Evolutionary conservation across 2,113 vertebrate species (phyloP).

Genomic region (Lampris megalopsis): DNA sequence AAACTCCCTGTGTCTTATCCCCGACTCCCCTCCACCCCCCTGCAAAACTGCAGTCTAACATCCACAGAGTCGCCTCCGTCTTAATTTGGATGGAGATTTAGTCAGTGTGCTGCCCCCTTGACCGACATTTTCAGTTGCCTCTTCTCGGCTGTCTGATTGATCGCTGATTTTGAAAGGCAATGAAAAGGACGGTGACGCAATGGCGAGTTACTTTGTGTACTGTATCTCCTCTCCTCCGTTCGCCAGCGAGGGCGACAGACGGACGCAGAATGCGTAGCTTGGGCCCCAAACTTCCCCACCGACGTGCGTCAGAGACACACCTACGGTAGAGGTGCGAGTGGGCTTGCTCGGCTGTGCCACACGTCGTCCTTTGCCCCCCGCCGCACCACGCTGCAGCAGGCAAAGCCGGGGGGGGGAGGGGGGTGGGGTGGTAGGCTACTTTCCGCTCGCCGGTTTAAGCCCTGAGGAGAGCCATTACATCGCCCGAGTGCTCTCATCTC

Average conservation of each 20-base stretch:
- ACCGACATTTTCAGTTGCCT: not conserved
- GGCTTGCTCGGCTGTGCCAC: slow-evolving; percentile 45
- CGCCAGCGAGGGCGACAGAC: not conserved
- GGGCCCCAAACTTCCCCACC: slow-evolving; percentile 40
- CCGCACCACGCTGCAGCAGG: slow-evolving; percentile 54
- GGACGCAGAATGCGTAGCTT: slow-evolving; percentile 29
- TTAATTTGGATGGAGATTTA: not conserved
- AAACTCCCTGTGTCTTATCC: slow-evolving; percentile 5
- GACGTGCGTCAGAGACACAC: slow-evolving; percentile 58
- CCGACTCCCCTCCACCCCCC: not conserved
- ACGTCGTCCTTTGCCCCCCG: slow-evolving; percentile 25
- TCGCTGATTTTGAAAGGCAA: not conserved
- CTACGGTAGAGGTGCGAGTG: slow-evolving; percentile 59
- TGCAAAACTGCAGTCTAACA: not conserved
- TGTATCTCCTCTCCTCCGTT: not conserved
- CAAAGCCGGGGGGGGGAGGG: slow-evolving; percentile 7
- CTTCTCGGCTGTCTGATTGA: not conserved
- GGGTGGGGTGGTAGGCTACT: not conserved
- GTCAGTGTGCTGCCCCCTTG: not conserved
- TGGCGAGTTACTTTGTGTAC: not conserved
- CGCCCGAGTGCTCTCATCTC: slow-evolving; percentile 47
- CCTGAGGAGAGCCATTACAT: slow-evolving; percentile 41
- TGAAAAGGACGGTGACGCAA: not conserved
- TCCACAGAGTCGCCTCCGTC: not conserved
- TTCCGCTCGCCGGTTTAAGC: slow-evolving; percentile 39